These are phyloP conservation scores for Falco novaeseelandiae DNA, from an alignment of 2,797 vertebrate species.

Conservation along the genomic window DNA sequence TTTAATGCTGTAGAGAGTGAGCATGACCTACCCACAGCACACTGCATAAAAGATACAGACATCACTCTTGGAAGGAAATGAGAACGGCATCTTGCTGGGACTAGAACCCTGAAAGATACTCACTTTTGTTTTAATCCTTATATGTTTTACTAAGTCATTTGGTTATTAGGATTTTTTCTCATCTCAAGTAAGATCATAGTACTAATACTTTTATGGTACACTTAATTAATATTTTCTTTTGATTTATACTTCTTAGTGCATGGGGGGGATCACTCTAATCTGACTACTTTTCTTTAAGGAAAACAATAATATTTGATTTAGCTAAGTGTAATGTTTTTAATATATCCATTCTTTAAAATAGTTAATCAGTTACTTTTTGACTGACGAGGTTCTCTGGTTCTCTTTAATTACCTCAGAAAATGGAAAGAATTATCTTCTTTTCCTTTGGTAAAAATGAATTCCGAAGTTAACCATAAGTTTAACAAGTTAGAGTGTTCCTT, in stretches of 20 bases:
- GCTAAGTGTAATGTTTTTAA: neutral
- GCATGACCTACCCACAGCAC: neutral
- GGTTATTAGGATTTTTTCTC: neutral
- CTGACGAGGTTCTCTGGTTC: neutral
- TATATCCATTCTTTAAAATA: slow-evolving; percentile 4
- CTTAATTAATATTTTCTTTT: neutral
- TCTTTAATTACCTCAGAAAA: neutral
- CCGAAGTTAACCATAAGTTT: neutral
- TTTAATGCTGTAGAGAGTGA: neutral
- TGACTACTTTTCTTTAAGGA: neutral
- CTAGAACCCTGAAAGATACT: neutral
- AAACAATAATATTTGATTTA: slow-evolving; percentile 15
- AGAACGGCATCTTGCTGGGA: neutral
- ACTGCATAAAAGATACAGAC: neutral
- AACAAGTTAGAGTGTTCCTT: slow-evolving; percentile 31
- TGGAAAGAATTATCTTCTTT: neutral
- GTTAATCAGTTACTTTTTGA: slow-evolving; percentile 21
- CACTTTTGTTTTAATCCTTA: neutral
- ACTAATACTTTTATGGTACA: neutral
- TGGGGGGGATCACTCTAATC: neutral
- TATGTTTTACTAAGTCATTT: neutral
- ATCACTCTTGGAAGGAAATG: neutral
- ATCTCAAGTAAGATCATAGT: neutral
- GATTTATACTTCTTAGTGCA: neutral
- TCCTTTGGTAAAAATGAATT: neutral